These are phyloP conservation scores for Vimba vimba DNA, from an alignment of 2,113 vertebrate species.

Conservation along the genomic window DNA sequence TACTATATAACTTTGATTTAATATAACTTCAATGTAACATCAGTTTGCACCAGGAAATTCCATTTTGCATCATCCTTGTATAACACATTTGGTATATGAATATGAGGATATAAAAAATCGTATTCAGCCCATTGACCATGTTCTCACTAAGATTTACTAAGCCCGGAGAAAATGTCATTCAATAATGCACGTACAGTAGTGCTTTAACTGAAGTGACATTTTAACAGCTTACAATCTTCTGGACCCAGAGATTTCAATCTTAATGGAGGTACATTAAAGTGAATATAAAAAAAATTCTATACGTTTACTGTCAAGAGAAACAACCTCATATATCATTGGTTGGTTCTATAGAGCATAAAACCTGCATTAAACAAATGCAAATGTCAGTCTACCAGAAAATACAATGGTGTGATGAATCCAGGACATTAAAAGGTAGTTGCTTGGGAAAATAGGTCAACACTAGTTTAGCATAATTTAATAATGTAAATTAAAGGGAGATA, in stretches of 20 bases:
- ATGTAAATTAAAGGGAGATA: constrained; percentile 3
- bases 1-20: background rate
- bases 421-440: background rate
- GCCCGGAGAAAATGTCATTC: constrained; percentile 45
- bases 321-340: background rate
- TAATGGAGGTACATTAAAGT: background rate
- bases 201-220: constrained; percentile 48
- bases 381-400: background rate
- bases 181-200: background rate
- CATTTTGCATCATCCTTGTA: background rate
- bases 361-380: background rate
- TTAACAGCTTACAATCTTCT: constrained; percentile 16
- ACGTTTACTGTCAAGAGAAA: background rate
- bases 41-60: background rate
- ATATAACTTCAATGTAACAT: background rate
- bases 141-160: constrained; percentile 14
- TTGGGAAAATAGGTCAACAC: constrained; percentile 5
- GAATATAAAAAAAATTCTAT: background rate
- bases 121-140: constrained; percentile 11
- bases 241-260: constrained; percentile 2
- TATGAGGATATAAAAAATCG: background rate
- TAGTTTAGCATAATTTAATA: constrained; percentile 16
- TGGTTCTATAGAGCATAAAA: background rate
- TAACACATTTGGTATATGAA: background rate
- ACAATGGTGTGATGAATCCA: background rate